Base-by-base conservation (phyloP, 2,113 vertebrate genomes). In the Prochilodus magdalenae region DNA sequence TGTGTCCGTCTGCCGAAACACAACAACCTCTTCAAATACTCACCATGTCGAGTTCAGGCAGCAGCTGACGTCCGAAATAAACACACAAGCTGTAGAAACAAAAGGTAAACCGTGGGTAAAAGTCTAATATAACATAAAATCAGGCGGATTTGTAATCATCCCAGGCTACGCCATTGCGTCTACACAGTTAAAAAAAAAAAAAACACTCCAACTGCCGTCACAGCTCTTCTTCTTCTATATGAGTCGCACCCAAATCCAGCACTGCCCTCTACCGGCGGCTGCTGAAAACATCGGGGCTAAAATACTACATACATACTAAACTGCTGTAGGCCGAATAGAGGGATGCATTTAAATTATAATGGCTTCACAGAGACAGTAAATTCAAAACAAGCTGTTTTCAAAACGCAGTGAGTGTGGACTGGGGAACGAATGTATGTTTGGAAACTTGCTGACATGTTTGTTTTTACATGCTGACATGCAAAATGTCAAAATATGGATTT, bases 251-350 rank as follows among this genome's bases (percentile, higher is more conserved):
- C n/a, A 26, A 30, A 16, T 2, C 5, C 16, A 22, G 4, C 20
- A 81, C 65, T 44, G 80, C 75, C 84, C 40, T 55, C 80, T 79
- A 47, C 57, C 36, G 84, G 84, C 26, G 11, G 30, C 27, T 15
- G 4, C 22, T 73, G 40, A 51, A 27, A 24, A 49, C 27, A 15
- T 20, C 69, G 65, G 18, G 51, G 20, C 4, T 55, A 5, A 55
- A 22, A 22, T 7, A 44, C 11, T 44, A 44, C 40, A 44, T 4
- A n/a, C n/a, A n/a, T n/a, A n/a, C n/a, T n/a, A n/a, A n/a, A n/a
- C n/a, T n/a, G n/a, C n/a, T n/a, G n/a, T 36, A 36, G 3, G n/a
- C n/a, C n/a, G n/a, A n/a, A n/a, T n/a, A n/a, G n/a, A n/a, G n/a
- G n/a, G n/a, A n/a, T n/a, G n/a, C n/a, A n/a, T n/a, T n/a, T n/a